Evolutionary conservation across 2,797 vertebrate genomes (phyloP).

Genomic region (Pseudomugil tenellus): DNA sequence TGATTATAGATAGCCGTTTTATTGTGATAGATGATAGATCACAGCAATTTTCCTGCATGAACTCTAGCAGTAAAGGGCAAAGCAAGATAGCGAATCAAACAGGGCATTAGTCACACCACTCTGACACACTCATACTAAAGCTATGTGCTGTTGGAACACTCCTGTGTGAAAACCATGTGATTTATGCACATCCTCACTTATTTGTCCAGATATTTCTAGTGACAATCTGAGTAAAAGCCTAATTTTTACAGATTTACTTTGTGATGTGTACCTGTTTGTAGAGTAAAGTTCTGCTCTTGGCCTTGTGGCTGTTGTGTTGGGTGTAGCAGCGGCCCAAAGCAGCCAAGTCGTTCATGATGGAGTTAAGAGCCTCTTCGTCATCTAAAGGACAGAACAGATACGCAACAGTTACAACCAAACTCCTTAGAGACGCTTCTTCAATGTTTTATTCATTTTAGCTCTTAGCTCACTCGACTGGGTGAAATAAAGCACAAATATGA

Average conservation of each 20-base stretch:
- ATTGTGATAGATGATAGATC: no score
- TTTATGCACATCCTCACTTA: neutral
- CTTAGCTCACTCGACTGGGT: neutral
- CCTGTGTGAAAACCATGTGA: neutral
- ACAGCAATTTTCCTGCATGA: no score
- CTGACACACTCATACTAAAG: neutral
- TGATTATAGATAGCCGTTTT: neutral
- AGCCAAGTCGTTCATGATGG: constrained; percentile 95
- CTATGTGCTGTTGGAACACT: neutral
- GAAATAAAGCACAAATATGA: neutral
- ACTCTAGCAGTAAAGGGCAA: neutral
- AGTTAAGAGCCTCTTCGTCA: constrained; percentile 92
- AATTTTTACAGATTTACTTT: neutral
- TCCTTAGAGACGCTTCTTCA: neutral
- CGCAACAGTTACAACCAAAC: neutral
- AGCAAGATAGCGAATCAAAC: neutral
- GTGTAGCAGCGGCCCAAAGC: constrained; percentile 88
- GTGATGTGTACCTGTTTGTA: constrained; percentile 85
- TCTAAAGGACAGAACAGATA: constrained; percentile 73
- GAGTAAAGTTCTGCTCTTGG: constrained; percentile 84
- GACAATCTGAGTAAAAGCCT: neutral
- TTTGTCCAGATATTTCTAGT: neutral
- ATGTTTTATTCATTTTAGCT: neutral
- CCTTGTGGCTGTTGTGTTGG: constrained; percentile 87
- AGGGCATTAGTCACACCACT: neutral